Conservation (phyloP, 2,113 vertebrate genomes). For the Gallinago media region DNA sequence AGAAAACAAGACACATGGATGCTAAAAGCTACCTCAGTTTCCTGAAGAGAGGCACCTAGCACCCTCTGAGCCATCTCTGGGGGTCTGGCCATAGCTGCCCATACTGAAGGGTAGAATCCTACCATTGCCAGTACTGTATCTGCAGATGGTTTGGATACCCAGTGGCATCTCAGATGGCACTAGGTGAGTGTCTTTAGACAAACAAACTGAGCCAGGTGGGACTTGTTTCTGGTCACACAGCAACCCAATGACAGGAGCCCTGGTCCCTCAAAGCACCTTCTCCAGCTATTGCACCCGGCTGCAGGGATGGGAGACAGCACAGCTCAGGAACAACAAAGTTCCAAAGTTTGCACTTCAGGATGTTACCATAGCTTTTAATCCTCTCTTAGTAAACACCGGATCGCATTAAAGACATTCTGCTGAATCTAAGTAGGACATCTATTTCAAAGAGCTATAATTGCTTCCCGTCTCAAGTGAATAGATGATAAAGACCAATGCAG, state of each 20-base stretch:
- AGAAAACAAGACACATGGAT: neutral
- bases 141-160: neutral
- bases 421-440: slow-evolving; percentile 10
- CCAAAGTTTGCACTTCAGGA: neutral
- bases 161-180: neutral
- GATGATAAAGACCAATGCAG: slow-evolving; percentile 5
- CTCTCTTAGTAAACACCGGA: neutral
- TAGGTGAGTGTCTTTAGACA: neutral
- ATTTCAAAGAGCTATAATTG: neutral
- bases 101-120: neutral
- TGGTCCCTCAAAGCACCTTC: neutral
- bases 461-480: neutral
- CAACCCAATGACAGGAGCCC: neutral
- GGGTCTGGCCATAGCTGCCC: neutral
- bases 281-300: neutral
- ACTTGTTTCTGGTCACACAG: rapidly evolving
- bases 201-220: neutral
- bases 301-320: rapidly evolving
- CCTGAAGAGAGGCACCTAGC: neutral
- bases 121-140: rapidly evolving
- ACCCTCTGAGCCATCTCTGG: neutral
- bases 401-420: neutral
- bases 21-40: neutral
- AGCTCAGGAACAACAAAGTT: neutral
- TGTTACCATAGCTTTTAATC: neutral